Base-by-base conservation (phyloP, 2,113 vertebrate genomes). In the Cochlearius cochlearius region DNA sequence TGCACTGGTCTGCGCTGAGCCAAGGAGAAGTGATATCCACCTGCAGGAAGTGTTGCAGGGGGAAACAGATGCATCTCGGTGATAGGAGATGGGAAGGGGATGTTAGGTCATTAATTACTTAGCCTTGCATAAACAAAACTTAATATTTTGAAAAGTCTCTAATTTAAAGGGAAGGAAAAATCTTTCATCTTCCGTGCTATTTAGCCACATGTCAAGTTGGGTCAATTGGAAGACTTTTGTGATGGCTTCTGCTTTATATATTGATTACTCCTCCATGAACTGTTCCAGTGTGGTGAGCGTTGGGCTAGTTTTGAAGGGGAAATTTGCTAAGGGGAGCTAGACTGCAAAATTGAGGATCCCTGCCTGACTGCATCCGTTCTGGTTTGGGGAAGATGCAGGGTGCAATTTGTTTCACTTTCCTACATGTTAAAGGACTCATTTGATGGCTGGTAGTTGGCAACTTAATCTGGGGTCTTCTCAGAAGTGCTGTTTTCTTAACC, bases 31-130 rank as follows among this genome's bases (percentile, higher is more conserved):
- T 76, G 79, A 88, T 93, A 86, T 62, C 96, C 92, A 96, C 96
- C 96, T 92, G 92, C 96, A 98, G 98, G 97, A 98, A 98, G 67
- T 86, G 63, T 92, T 97, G 92, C 62, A 60, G 94, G 7, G 87
- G 98, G 98, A 98, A 98, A 97, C 98, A 98, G 98, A 98, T 98
- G 98, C 90, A 39, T 90, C 93, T 90, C 17, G 30, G 90, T 96
- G 98, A 98, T 98, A 98, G 94, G 95, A 91, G 96, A 97, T 97
- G 97, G 97, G 97, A 98, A 98, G 92, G 95, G 97, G 97, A 98
- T 98, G 97, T 98, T 98, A 98, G 90, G 95, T 97, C 97, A 96
- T 97, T 98, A 98, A 98, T 98, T 97, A 93, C 95, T 97, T 97
- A 73, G 82, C 91, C 95, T 96, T 96, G 62, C 90, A 75, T 98